phyloP scores from a whole-genome alignment of 2,888 invertebrate species.

The Eupithecia exiguata region DNA sequence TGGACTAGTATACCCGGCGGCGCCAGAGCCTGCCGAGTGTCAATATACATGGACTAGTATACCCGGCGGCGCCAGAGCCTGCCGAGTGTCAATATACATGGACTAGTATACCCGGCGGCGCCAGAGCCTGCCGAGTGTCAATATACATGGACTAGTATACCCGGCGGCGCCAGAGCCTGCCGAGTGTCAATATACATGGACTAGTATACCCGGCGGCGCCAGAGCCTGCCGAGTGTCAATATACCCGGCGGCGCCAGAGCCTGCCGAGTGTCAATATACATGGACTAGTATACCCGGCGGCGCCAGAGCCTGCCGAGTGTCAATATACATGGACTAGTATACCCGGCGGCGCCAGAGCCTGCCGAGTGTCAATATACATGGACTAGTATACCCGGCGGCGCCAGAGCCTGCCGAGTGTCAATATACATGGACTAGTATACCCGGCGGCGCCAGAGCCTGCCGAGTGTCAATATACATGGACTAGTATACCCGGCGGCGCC shows the following conservation, averaged over 20 bases:
- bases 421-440: not conserved
- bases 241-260: not conserved
- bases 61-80: not conserved
- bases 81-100: slow-evolving; percentile 5
- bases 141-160: not conserved
- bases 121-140: not conserved
- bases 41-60: not conserved
- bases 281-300: too few species aligned
- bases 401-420: not conserved
- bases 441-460: not conserved
- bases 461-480: slow-evolving; percentile 2
- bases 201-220: not conserved
- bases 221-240: too few species aligned
- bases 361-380: slow-evolving; percentile 5
- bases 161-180: not conserved
- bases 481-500: not conserved
- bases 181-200: slow-evolving; percentile 2
- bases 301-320: too few species aligned
- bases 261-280: slow-evolving; percentile 4
- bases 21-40: too few species aligned
- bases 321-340: not conserved
- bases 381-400: too few species aligned
- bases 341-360: not conserved
- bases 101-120: too few species aligned
- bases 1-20: too few species aligned